A percentile compares a stretch with the other conserved stretches of the same genome.
Evolutionary conservation across 2,888 invertebrate genomes (phyloP).

Genomic region (Gibbula magus): DNA sequence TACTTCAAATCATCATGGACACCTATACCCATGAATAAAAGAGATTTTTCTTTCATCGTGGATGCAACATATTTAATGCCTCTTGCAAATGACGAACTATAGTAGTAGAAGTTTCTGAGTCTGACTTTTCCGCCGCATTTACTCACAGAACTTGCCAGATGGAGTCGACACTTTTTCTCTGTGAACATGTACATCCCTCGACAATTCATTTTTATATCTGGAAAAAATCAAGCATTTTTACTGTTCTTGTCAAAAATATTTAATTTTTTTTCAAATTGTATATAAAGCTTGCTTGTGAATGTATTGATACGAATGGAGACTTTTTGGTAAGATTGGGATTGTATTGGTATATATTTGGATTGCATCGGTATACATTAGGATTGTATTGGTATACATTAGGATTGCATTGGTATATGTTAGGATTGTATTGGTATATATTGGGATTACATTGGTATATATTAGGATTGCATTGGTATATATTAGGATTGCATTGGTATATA

Average conservation of each 20-base stretch:
- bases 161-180: constrained; percentile 30
- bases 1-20: constrained; percentile 35
- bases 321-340: no score
- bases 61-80: background rate
- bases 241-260: background rate
- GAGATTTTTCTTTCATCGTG: background rate
- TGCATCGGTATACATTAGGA: no score
- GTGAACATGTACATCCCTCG: constrained; percentile 33
- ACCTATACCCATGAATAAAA: constrained; percentile 34
- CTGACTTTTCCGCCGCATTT: background rate
- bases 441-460: no score
- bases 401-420: no score
- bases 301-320: background rate
- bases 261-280: no score
- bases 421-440: no score
- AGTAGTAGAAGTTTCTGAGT: background rate
- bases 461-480: no score
- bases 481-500: no score
- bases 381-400: no score
- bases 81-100: background rate
- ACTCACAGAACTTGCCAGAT: background rate
- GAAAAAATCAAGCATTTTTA: background rate
- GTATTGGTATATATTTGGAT: no score
- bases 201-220: constrained; percentile 22
- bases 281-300: background rate